These are phyloP conservation scores for Lordiphosa collinella DNA, from an alignment of 1,140 invertebrate species.

Conservation along the genomic window DNA sequence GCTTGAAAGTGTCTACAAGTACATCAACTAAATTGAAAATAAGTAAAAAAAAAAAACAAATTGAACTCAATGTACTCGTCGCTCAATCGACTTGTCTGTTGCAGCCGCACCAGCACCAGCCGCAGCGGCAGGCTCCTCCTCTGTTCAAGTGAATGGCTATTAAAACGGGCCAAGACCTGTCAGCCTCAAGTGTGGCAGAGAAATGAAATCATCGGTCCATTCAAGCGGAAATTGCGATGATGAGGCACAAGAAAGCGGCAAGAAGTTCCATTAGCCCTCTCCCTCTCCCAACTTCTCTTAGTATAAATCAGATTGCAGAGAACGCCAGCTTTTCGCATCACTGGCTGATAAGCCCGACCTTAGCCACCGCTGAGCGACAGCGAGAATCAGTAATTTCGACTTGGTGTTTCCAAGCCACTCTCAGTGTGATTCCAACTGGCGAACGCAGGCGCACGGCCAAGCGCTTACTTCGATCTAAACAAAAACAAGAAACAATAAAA, in stretches of 20 bases:
- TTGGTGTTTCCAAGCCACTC: constrained; percentile 19
- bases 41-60: constrained; percentile 17
- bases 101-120: constrained; percentile 25
- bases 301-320: constrained; percentile 8
- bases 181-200: constrained; percentile 39
- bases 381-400: constrained; percentile 6
- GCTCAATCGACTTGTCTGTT: constrained; percentile 56
- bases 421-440: constrained; percentile 20
- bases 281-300: constrained; percentile 11
- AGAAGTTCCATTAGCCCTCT: constrained; percentile 8
- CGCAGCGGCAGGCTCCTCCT: not conserved
- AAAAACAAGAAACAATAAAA: constrained; percentile 3
- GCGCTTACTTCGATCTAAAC: constrained; percentile 11
- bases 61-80: constrained; percentile 38
- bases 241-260: constrained; percentile 13
- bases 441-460: constrained; percentile 15
- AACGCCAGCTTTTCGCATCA: constrained; percentile 10
- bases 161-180: constrained; percentile 56
- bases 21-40: not conserved
- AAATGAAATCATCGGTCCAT: constrained; percentile 42
- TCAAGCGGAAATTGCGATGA: constrained; percentile 44
- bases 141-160: constrained; percentile 40
- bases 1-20: no score
- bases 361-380: not conserved
- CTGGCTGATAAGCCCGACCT: constrained; percentile 45